Evolutionary conservation across 2,888 invertebrate genomes (phyloP).

Genomic region (Carabus problematicus): DNA sequence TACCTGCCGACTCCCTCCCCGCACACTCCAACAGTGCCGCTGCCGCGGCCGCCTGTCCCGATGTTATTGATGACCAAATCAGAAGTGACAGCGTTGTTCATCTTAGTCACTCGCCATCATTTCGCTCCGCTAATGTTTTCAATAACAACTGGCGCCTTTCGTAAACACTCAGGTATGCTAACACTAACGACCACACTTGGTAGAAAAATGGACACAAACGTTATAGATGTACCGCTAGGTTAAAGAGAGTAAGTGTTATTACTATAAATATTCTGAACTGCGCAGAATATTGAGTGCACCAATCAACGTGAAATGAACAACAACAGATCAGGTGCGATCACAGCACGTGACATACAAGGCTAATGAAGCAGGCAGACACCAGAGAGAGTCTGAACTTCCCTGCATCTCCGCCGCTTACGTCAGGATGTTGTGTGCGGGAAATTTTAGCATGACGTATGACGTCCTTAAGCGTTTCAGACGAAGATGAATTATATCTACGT

Average conservation of each 20-base stretch:
- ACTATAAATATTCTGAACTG: no score
- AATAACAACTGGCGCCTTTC: conserved; percentile 48
- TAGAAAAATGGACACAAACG: neutral
- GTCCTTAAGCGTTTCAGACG: conserved; percentile 39
- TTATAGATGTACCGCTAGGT: neutral
- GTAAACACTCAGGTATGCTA: conserved; percentile 21
- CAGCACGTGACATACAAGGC: neutral
- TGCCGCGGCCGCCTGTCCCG: neutral
- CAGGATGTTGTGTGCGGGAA: conserved; percentile 27
- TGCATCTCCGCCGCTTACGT: no score
- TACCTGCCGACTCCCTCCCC: conserved; percentile 5
- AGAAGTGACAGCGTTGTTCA: conserved; percentile 58
- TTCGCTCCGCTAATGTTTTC: conserved; percentile 53
- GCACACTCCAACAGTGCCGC: neutral
- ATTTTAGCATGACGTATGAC: conserved; percentile 43
- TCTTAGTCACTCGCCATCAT: conserved; percentile 57
- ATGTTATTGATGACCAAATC: conserved; percentile 59
- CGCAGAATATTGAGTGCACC: no score
- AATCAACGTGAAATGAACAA: conserved; percentile 10
- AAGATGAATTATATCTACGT: conserved; percentile 43
- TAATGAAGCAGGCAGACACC: neutral
- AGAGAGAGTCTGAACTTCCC: conserved; percentile 1
- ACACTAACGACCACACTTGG: conserved; percentile 3
- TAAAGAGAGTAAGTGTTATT: neutral
- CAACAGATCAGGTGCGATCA: conserved; percentile 5